Evolutionary conservation across 1,140 invertebrate genomes (phyloP), one percentile per base, ranked within the genome.

Genomic region (Archivesica marissinica): DNA sequence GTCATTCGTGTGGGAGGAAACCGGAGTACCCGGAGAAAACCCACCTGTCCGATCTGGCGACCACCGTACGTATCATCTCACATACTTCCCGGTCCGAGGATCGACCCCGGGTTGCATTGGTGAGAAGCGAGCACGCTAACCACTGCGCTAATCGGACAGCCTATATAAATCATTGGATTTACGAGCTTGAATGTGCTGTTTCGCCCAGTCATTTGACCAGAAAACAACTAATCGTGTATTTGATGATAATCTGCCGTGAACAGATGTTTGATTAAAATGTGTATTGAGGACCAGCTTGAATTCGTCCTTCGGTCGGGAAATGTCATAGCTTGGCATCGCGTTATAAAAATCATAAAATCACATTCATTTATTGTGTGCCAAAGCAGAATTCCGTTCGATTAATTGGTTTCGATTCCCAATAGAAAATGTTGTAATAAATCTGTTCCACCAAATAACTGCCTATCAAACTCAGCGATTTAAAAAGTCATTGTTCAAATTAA

Each of bases 401-500:
- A 76, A 76, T 76, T 54, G 74, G 47, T n/a, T 54, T 54, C 35
- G 52, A 56, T 76, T 54, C 28, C 74, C n/a, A 76, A 52, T 76
- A 50, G 25, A 35, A 56, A 25, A 59, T 1, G 3, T 59, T 76
- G 74, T 76, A 52, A 76, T 76, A 38, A 76, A 76, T 76, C 52
- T 76, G 47, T 75, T 76, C 52, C 30, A 76, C 50, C 25, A 33
- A 64, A 64, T 64, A 64, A 64, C 59, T 35, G 59, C 59, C 38
- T 64, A 64, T 54, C 33, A 54, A 56, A 76, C 20, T 54, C 25
- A 38, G 25, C 28, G 35, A 56, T 76, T 54, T 56, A 56, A 76
- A 44, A 64, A 64, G 20, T 25, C 50, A 76, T 76, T 76, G 74
- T 76, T 76, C 74, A 76, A 59, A 76, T 76, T 76, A 76, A 76